These are phyloP conservation scores for Lepidurus arcticus DNA, from an alignment of 1,140 invertebrate species.

Conservation along the genomic window DNA sequence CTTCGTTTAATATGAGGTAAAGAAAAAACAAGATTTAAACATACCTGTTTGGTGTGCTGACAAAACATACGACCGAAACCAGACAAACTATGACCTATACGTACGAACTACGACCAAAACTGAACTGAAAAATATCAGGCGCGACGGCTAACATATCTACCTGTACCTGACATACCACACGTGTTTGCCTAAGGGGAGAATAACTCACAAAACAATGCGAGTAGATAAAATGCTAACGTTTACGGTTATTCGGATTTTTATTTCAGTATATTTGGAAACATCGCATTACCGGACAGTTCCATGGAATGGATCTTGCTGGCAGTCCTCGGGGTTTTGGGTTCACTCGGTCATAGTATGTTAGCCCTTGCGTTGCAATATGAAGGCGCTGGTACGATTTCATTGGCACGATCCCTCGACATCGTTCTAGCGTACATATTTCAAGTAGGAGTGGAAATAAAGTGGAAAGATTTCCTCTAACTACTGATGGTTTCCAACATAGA, in stretches of 20 bases:
- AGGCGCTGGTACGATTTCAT: slow-evolving; percentile 51
- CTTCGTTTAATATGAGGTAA: slow-evolving; percentile 36
- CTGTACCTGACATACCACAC: neutral
- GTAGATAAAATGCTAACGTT: slow-evolving; percentile 32
- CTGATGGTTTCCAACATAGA: slow-evolving; percentile 34
- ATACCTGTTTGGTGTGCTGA: too few species aligned
- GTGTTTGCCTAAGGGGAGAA: neutral
- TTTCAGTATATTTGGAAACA: slow-evolving; percentile 17
- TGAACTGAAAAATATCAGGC: neutral
- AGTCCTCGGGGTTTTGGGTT: slow-evolving; percentile 44
- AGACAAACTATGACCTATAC: too few species aligned
- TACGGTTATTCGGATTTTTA: slow-evolving; percentile 37
- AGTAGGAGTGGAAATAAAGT: slow-evolving; percentile 30
- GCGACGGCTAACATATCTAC: neutral
- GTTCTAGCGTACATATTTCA: slow-evolving; percentile 51
- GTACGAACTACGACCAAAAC: too few species aligned
- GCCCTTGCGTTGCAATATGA: slow-evolving; percentile 49
- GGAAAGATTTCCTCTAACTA: neutral
- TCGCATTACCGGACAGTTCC: slow-evolving; percentile 41
- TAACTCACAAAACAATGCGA: neutral
- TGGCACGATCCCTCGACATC: slow-evolving; percentile 51
- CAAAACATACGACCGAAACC: too few species aligned
- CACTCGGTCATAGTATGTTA: slow-evolving; percentile 48
- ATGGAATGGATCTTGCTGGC: slow-evolving; percentile 44
- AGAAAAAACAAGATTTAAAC: too few species aligned